phyloP scores from a whole-genome alignment of 2,113 vertebrate species.

The Dromas ardeola region DNA sequence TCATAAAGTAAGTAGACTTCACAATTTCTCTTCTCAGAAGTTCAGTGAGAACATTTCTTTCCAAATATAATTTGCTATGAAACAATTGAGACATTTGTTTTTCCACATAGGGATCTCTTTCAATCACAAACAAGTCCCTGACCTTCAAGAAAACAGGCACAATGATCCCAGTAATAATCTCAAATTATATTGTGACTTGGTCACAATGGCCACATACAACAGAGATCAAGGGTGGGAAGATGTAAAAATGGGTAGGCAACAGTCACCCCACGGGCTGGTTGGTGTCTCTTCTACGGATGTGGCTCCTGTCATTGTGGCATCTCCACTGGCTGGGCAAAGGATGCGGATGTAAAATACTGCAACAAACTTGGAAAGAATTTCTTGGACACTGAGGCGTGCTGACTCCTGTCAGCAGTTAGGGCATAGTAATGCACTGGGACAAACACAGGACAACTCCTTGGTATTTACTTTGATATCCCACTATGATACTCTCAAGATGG shows the following conservation, averaged over 20 bases:
- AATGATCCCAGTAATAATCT: neutral
- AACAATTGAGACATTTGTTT: neutral
- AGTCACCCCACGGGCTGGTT: neutral
- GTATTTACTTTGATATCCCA: neutral
- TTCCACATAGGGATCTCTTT: neutral
- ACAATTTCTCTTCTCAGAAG: neutral
- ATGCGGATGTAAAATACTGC: neutral
- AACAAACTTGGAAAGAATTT: neutral
- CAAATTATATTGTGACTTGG: neutral
- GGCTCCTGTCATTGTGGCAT: neutral
- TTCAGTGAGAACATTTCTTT: neutral
- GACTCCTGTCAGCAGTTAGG: neutral
- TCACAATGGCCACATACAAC: neutral
- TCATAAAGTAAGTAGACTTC: neutral
- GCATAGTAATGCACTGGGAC: neutral
- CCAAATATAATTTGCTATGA: constrained; percentile 3
- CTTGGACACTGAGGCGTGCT: neutral
- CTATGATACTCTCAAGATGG: neutral
- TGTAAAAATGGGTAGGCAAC: neutral
- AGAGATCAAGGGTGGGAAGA: neutral
- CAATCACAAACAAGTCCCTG: neutral
- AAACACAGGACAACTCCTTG: neutral
- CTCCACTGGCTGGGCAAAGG: neutral
- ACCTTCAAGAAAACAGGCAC: neutral
- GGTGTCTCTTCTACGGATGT: neutral